Evolutionary conservation across 2,797 vertebrate species (phyloP).

Genomic region (Pterois miles): DNA sequence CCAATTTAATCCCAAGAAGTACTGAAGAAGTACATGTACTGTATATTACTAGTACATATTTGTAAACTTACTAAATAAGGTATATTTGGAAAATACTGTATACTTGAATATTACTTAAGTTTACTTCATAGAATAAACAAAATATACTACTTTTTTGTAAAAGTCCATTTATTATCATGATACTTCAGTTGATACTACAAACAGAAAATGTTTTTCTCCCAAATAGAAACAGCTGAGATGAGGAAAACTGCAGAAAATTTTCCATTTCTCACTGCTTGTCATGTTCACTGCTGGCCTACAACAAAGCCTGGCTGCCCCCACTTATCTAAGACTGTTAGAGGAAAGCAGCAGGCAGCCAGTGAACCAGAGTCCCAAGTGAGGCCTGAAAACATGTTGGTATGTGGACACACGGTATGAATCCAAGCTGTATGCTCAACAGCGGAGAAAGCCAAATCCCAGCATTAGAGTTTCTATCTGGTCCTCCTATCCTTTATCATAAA

Average conservation of each 20-base stretch:
- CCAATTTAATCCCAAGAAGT: too few species aligned
- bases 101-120: too few species aligned
- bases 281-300: neutral
- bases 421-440: neutral
- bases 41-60: too few species aligned
- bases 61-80: too few species aligned
- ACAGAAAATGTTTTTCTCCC: neutral
- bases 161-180: neutral
- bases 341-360: neutral
- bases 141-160: too few species aligned
- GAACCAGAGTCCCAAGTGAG: neutral
- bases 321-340: neutral
- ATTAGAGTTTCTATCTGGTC: neutral
- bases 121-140: too few species aligned
- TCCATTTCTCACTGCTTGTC: neutral
- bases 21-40: too few species aligned
- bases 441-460: neutral
- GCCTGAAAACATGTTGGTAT: neutral
- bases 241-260: neutral
- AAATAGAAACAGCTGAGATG: neutral
- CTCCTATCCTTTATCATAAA: neutral
- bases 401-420: slow-evolving; percentile 1
- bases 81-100: too few species aligned
- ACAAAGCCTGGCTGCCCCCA: neutral
- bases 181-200: too few species aligned